These are phyloP conservation scores for Anarrhichthys ocellatus DNA, from an alignment of 2,113 vertebrate genomes.

Conservation along the genomic window DNA sequence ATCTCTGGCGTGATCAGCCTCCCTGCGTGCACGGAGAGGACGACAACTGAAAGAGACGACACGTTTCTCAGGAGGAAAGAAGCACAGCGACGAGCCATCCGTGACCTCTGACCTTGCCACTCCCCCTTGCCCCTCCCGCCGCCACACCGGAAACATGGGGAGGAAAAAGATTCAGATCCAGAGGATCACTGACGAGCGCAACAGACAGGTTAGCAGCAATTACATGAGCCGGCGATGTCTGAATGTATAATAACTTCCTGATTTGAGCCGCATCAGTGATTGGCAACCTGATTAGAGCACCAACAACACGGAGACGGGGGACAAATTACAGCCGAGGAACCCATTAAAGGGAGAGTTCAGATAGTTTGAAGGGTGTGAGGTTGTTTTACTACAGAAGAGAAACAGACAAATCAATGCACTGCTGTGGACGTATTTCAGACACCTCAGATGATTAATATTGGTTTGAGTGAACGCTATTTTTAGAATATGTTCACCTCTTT, in stretches of 20 bases:
- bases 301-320: background rate
- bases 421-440: background rate
- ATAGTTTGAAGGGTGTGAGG: too few relatives aligned
- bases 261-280: background rate
- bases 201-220: constrained; percentile 89
- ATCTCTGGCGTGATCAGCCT: constrained; percentile 37
- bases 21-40: constrained; percentile 26
- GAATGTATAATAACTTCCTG: constrained; percentile 1
- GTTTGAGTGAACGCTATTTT: too few relatives aligned
- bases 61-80: constrained; percentile 30
- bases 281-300: background rate
- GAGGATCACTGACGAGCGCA: constrained; percentile 97
- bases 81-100: constrained; percentile 14
- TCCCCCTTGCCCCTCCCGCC: constrained; percentile 61
- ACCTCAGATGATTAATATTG: too few relatives aligned
- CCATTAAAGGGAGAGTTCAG: too few relatives aligned
- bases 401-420: too few relatives aligned
- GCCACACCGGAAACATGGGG: constrained; percentile 89
- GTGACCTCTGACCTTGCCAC: constrained; percentile 56
- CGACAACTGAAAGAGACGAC: constrained; percentile 10
- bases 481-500: too few relatives aligned
- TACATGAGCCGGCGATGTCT: background rate
- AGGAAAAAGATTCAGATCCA: constrained; percentile 99
- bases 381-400: too few relatives aligned
- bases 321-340: background rate